These are phyloP conservation scores for Geothlypis trichas DNA, from an alignment of 2,113 vertebrate genomes.

Conservation along the genomic window DNA sequence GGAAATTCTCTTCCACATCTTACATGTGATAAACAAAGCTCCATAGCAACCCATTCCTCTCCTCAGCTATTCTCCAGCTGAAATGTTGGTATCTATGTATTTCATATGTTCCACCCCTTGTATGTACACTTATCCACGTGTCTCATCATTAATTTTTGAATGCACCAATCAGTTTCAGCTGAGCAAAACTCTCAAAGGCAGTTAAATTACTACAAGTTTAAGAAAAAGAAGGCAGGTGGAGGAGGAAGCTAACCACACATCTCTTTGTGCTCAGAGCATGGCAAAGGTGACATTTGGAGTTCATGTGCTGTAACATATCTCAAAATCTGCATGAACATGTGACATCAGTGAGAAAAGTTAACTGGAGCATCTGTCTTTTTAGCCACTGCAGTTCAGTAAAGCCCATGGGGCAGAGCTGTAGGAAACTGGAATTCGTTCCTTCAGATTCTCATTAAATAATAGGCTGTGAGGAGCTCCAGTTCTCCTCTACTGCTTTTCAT, in stretches of 20 bases:
- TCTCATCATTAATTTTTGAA: neutral
- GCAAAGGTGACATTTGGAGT: neutral
- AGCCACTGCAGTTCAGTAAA: neutral
- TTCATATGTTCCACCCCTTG: neutral
- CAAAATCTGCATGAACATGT: neutral
- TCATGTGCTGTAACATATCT: neutral
- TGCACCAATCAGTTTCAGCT: neutral
- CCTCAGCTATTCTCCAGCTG: neutral
- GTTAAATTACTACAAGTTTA: neutral
- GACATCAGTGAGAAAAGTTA: neutral
- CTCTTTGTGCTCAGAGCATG: neutral
- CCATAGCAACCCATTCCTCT: neutral
- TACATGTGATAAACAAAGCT: neutral
- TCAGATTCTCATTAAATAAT: neutral
- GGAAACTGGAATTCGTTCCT: neutral
- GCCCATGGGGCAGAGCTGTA: neutral
- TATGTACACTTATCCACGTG: rapidly evolving
- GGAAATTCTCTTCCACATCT: neutral
- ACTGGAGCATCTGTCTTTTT: neutral
- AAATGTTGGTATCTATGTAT: neutral
- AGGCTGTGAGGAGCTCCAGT: neutral
- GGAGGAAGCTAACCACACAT: rapidly evolving
- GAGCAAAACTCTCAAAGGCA: neutral
- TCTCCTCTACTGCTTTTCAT: neutral
- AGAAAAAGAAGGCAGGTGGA: neutral